A percentile compares a stretch with the other conserved stretches of the same genome.
phyloP scores from a whole-genome alignment of 2,888 invertebrate species.

The Patella caerulea region DNA sequence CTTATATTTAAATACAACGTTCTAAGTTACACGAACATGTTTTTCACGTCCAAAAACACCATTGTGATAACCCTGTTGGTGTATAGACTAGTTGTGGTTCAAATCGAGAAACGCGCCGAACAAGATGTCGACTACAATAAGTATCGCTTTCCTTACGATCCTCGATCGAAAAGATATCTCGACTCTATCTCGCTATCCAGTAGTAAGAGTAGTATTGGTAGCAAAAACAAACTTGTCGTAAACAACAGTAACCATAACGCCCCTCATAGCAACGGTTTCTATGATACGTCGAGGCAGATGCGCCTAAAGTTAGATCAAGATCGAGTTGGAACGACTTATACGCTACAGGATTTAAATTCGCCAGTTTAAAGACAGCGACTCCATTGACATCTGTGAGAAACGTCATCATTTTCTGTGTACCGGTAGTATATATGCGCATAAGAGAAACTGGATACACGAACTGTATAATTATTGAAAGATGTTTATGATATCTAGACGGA shows the following conservation, averaged over 20 bases:
- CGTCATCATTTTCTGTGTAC: too few relatives aligned
- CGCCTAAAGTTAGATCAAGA: neutral
- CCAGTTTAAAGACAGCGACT: neutral
- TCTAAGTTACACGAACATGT: conserved; percentile 95
- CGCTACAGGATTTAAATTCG: neutral
- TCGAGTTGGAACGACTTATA: neutral
- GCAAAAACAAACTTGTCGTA: conserved; percentile 25
- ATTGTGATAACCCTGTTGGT: conserved; percentile 89
- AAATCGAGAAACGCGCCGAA: conserved; percentile 37
- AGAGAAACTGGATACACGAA: too few relatives aligned
- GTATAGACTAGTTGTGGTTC: conserved; percentile 79
- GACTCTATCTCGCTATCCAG: conserved; percentile 23
- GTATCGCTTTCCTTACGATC: conserved; percentile 12
- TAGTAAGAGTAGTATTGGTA: conserved; percentile 21
- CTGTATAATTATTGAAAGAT: too few relatives aligned
- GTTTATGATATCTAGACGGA: too few relatives aligned
- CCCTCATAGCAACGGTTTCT: conserved; percentile 25
- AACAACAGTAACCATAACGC: conserved; percentile 22
- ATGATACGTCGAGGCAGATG: conserved; percentile 15
- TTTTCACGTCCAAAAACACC: conserved; percentile 94
- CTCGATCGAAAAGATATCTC: conserved; percentile 10
- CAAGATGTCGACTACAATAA: conserved; percentile 8
- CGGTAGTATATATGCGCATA: too few relatives aligned
- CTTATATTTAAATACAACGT: conserved; percentile 90
- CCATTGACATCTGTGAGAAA: too few relatives aligned